Base-by-base conservation (phyloP, 2,888 invertebrate genomes). In the Phrixothrix hirtus region DNA sequence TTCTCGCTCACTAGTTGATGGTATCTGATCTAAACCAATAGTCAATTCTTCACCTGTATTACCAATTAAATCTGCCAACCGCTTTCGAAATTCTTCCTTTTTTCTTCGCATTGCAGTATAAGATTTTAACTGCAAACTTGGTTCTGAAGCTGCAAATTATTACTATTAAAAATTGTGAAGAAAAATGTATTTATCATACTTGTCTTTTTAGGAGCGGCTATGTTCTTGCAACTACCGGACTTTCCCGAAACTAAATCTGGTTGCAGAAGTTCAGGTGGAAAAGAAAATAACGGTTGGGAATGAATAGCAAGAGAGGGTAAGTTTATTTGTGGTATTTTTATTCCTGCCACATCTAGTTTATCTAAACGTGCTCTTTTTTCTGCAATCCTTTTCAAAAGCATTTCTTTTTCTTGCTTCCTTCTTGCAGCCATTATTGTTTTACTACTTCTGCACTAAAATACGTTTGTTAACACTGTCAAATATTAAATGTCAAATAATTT, bases 1-100 rank as follows among this genome's bases (percentile, higher is more conserved):
- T 69, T 89, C 85, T 61, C 82, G 82, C 66, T 90, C 88, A 34
- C 82, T 80, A 1, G 80, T 78, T 17, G 83, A 80, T 7, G 85
- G 84, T 62, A 84, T 79, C 26, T 77, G 71, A 34, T 75, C 66
- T 31, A 76, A 73, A 1, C 68, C 71, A 7, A 73, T 75, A 10
- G 71, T 78, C 4, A 72, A 76, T 7, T 78, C 76, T 11, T 79
- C 77, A 48, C 78, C 77, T 10, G 81, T 78, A 60, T 82, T 80
- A 35, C 86, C 81, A 59, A 94, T 89, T 55, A 91, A 78, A 59
- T 85, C 83, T 41, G 93, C 86, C 47, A 95, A 76, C 65, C 87
- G 86, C 60, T 84, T 82, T 17, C 95, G 82, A 75, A 94, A 95
- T 62, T 88, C 85, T 73, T 93, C 92, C 13, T 92, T 80, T 58